Evolutionary conservation across 2,113 vertebrate genomes (phyloP), one percentile per base, ranked within the genome.

Genomic region (Otus sunia): DNA sequence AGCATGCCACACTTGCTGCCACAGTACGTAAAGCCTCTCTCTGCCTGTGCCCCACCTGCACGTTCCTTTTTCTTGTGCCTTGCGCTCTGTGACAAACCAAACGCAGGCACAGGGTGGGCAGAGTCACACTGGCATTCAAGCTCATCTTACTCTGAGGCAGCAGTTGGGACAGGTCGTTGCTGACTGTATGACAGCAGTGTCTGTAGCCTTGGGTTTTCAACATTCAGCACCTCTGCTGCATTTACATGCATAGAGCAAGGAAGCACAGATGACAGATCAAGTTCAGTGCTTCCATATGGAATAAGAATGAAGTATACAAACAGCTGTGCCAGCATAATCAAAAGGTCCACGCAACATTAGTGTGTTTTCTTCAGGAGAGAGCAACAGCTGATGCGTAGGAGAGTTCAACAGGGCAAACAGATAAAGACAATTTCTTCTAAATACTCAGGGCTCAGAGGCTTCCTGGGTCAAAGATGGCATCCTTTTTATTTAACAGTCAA

Each of bases 161-260:
- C 59, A 29, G 41, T 3, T 2, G 50, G 55, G 60, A 16, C 0
- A 0, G 16, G 21, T n/a, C 39, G 68, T 13, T 1, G 32, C 69
- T n/a, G 50, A 26, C 22, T 20, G 3, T 0, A 6, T 0, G 3
- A 25, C 2, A 5, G n/a, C 3, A 52, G 7, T 0, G 0, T 6
- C 36, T 7, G 58, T 37, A 68, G 41, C 0, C 30, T 14, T 0
- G 12, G 75, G 36, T 53, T 7, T 18, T 16, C 69, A 32, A 17
- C 86, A 41, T 4, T 5, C 11, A 62, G 34, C 66, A 21, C 27
- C 34, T 21, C 62, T 16, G 50, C 8, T 9, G 32, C 8, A 6
- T 3, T 16, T 43, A 30, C 20, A 4, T 0, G 4, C 11, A 1
- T 8, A 18, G 17, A 15, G 79, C n/a, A 20, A 23, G 32, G 50